phyloP scores from a whole-genome alignment of 2,888 invertebrate species.

The Pimpla rufipes region DNA sequence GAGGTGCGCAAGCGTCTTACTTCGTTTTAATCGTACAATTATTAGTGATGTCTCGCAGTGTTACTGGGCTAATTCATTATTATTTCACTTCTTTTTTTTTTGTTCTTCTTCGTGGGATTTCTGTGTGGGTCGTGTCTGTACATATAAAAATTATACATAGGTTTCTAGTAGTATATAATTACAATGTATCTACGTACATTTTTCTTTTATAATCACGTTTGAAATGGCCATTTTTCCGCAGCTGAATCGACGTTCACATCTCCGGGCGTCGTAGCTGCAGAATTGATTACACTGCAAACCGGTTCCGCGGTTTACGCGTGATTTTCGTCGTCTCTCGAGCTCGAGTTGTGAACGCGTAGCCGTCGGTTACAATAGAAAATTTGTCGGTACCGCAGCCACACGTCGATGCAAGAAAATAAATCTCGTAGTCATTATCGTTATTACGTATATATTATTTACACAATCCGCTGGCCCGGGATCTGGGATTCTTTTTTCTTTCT shows the following conservation, averaged over 20 bases:
- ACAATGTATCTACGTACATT: slow-evolving; percentile 78
- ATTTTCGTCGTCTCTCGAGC: slow-evolving; percentile 27
- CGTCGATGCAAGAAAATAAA: slow-evolving; percentile 39
- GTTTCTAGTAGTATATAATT: slow-evolving; percentile 75
- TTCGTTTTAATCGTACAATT: slow-evolving; percentile 64
- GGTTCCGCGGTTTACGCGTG: neutral
- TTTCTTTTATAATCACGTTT: slow-evolving; percentile 72
- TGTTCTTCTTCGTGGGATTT: slow-evolving; percentile 58
- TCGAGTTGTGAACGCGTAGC: slow-evolving; percentile 47
- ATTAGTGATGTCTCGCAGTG: slow-evolving; percentile 71
- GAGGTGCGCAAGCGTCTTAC: slow-evolving; percentile 69
- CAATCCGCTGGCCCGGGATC: slow-evolving; percentile 37
- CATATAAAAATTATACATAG: slow-evolving; percentile 77
- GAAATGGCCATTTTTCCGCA: slow-evolving; percentile 70
- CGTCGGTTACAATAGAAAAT: slow-evolving; percentile 44
- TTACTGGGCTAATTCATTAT: slow-evolving; percentile 66
- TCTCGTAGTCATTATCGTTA: slow-evolving; percentile 43
- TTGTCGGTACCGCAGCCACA: slow-evolving; percentile 41
- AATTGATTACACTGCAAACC: slow-evolving; percentile 56
- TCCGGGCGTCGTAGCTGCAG: slow-evolving; percentile 22
- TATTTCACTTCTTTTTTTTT: slow-evolving; percentile 50
- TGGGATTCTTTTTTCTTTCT: slow-evolving; percentile 45
- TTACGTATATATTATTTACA: slow-evolving; percentile 64
- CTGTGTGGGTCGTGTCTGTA: slow-evolving; percentile 71
- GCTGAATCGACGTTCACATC: slow-evolving; percentile 35